These are phyloP conservation scores for Zaprionus taronus DNA, from an alignment of 1,140 invertebrate species.

Conservation along the genomic window DNA sequence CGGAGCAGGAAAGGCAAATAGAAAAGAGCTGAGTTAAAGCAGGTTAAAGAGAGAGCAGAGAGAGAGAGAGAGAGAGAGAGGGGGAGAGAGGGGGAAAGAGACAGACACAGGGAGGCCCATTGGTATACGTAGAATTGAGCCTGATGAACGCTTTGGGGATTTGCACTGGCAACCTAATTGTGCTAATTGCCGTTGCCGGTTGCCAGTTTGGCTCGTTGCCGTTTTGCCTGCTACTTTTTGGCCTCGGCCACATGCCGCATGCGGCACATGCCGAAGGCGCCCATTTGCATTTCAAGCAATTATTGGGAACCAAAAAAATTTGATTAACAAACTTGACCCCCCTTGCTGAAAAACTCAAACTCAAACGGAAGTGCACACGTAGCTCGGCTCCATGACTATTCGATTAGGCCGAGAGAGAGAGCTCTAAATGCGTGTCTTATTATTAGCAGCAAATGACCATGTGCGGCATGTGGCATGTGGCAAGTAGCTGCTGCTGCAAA, in stretches of 20 bases:
- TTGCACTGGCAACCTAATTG: slow-evolving; percentile 83
- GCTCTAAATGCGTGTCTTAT: slow-evolving; percentile 26
- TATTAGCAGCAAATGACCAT: slow-evolving; percentile 44
- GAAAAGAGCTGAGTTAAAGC: slow-evolving; percentile 4
- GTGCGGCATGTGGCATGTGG: slow-evolving; percentile 25
- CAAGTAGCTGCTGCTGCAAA: slow-evolving; percentile 27
- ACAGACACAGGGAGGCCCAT: background rate
- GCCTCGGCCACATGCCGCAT: slow-evolving; percentile 18
- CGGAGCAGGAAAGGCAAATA: slow-evolving; percentile 15
- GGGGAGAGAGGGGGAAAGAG: background rate
- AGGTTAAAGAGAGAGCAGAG: background rate
- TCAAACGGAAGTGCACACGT: slow-evolving; percentile 52
- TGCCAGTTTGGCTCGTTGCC: slow-evolving; percentile 14
- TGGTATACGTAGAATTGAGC: slow-evolving; percentile 37
- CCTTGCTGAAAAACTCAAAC: slow-evolving; percentile 26
- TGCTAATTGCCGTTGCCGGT: slow-evolving; percentile 74
- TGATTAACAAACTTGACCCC: slow-evolving; percentile 64
- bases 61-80: background rate
- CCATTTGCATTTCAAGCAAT: slow-evolving; percentile 83
- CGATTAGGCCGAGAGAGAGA: slow-evolving; percentile 43
- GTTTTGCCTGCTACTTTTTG: slow-evolving; percentile 25
- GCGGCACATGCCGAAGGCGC: slow-evolving; percentile 47
- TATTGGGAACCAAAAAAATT: slow-evolving; percentile 72
- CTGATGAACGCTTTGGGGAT: slow-evolving; percentile 75
- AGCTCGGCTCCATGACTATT: slow-evolving; percentile 65